Evolutionary conservation across 2,797 vertebrate genomes (phyloP).

Genomic region (Hoplostethus mediterraneus): DNA sequence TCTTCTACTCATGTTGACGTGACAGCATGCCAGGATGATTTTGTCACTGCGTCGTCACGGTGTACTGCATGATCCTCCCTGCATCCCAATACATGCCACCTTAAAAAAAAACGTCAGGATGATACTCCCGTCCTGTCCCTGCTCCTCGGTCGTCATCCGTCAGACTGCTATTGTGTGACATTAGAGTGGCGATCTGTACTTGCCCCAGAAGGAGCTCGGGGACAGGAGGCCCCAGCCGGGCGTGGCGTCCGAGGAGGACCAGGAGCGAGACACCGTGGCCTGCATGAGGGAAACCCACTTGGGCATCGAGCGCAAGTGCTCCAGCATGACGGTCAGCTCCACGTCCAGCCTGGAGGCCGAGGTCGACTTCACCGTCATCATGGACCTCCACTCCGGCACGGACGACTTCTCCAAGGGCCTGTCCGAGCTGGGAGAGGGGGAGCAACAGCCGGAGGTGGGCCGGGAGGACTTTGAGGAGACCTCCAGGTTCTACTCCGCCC

Average conservation of each 20-base stretch:
- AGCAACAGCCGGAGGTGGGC: conserved; percentile 85
- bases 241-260: conserved; percentile 87
- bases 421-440: conserved; percentile 68
- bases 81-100: not conserved
- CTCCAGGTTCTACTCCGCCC: conserved; percentile 84
- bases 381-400: conserved; percentile 92
- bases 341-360: conserved; percentile 98
- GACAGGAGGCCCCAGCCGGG: conserved; percentile 79
- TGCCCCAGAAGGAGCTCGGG: conserved; percentile 84
- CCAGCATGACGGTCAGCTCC: conserved; percentile 97
- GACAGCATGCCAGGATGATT: not conserved
- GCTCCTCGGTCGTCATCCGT: conserved; percentile 11
- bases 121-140: conserved; percentile 14
- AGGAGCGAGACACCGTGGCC: conserved; percentile 86
- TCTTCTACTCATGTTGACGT: conserved; percentile 7
- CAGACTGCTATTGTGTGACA: conserved; percentile 10
- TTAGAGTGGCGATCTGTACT: conserved; percentile 58
- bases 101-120: not conserved
- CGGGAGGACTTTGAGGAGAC: conserved; percentile 90
- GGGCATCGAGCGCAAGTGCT: conserved; percentile 97
- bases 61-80: conserved; percentile 17
- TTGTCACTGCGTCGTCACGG: not conserved
- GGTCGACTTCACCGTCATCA: conserved; percentile 97
- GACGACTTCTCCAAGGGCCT: conserved; percentile 83
- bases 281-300: conserved; percentile 92